Base-by-base conservation (phyloP, 1,140 invertebrate species). In the Drepana arcuata region DNA sequence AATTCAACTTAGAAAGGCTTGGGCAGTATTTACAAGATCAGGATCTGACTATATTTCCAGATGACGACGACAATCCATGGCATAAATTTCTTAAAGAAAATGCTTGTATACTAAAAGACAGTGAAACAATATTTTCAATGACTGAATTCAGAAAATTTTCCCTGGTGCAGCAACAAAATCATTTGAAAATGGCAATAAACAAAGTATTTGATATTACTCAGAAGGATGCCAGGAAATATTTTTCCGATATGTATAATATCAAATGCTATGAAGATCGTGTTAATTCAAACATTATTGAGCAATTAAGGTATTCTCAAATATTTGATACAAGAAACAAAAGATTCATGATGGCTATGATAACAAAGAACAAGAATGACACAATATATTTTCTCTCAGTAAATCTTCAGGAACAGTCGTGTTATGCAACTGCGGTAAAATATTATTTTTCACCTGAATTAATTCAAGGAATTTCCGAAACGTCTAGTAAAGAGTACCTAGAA, bases 1-100 rank as follows among this genome's bases (percentile, higher is more conserved):
- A 88, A 71, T 88, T 95, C 68, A 92, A 94, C 73, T 78, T 98
- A 48, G 95, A 98, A 83, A 89, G 92, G 61, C 87, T 98, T 32
- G 95, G 95, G 0, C 93, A 97, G 72, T 98, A 98, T 84, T 83
- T 98, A 28, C 88, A 91, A 39, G 85, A 89, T 60, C 64, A 83
- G 41, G 78, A 87, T 31, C 72, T 95, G 16, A 86, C 86, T 6
- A 89, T 90, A 53, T 84, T 89, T 5, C 84, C 88, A 1, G 84
- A 89, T 39, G 86, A 86, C 52, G 82, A 84, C 2, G 81, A 84
- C 16, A 89, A 90, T 69, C 85, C 90, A n/a, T 98, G 95, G 95
- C 85, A 90, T 21, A 84, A 89, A 47, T 91, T 96, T 61, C 65
- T 95, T 1, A 69, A 86, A 18, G 87, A 91, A 47, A 93, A 94